Evolutionary conservation across 1,140 invertebrate genomes (phyloP), one percentile per base, ranked within the genome.

Genomic region (Nylanderia fulva): DNA sequence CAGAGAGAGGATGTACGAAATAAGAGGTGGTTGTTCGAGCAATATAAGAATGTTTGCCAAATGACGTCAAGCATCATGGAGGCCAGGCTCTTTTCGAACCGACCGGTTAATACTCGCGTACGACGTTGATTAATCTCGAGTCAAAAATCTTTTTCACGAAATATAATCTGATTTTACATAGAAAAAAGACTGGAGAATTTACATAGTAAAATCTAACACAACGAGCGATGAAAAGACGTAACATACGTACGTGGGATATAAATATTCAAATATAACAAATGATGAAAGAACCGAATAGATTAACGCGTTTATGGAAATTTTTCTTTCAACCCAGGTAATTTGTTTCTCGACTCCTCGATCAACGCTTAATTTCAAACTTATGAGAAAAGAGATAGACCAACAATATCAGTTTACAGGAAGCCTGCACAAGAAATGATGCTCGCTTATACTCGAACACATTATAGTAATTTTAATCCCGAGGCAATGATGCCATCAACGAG

Each of bases 1-100:
- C 29, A 52, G n/a, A 60, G 77, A 52, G 52, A 68, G 45, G 29
- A 45, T 63, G 75, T 82, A 83, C 69, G 63, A 84, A 84, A 86
- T 76, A 85, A 84, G 63, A 69, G 79, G 45, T 75, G 52, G 24
- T 60, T 45, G 60, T 54, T 85, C 88, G 69, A 84, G 79, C 90
- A 80, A 84, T 66, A 87, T 45, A n/a, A n/a, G 89, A 92, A 91
- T 92, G 88, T 92, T 92, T 91, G 90, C 87, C 69, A 82, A 91
- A 80, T 91, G 91, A 92, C 91, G 91, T 91, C 88, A 90, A 88
- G 85, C 84, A 58, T 56, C 60, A 77, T 29, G 75, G 52, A 48
- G 45, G 5, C 72, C 72, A 45, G 83, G 36, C 61, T 45, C 36
- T 68, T 58, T 27, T 58, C 45, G 54, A 48, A 75, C 33, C 54